Base-by-base conservation (phyloP, 2,113 vertebrate species). In the Charina bottae region DNA sequence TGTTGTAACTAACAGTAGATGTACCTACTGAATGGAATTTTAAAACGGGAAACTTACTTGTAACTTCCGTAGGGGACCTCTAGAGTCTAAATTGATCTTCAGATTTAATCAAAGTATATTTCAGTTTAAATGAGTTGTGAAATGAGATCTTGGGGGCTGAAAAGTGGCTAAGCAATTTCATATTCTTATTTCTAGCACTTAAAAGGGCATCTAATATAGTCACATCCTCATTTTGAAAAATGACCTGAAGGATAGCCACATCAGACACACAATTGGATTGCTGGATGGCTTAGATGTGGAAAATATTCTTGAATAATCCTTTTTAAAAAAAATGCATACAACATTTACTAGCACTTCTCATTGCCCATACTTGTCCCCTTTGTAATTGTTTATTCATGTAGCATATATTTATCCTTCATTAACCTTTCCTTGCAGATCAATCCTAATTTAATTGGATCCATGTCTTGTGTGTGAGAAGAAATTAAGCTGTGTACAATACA, bases 391-490 rank as follows among this genome's bases (percentile, higher is more conserved):
- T 88, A 64, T 64, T 62, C 72, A 88, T 88, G 68, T 59, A 85
- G 58, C 62, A 46, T 42, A 46, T 87, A 88, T 56, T 88, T 85
- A 88, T 88, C 88, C 72, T 87, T 90, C 56, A 85, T 90, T 85
- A 68, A 88, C 85, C 68, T 88, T 87, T 62, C 46, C 58, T 68
- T 56, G 72, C 59, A 64, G 89, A 90, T 11, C 68, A 72, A 88
- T 92, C 0, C 1, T 21, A 89, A 53, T 92, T 90, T 92, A 94
- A 94, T 88, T 56, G 58, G 42, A 85, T 90, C 78, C 60, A 88
- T 90, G 90, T 90, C 89, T 93, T 88, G 86, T 33, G 72, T 90
- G 88, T 93, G 42, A 89, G 90, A 83, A 90, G 59, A 85, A 64
- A 85, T 58, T 88, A 85, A 85, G 54, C 59, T 78, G 72, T 12